These are phyloP conservation scores for Rhagonycha fulva DNA, from an alignment of 2,888 invertebrate genomes.

Conservation along the genomic window DNA sequence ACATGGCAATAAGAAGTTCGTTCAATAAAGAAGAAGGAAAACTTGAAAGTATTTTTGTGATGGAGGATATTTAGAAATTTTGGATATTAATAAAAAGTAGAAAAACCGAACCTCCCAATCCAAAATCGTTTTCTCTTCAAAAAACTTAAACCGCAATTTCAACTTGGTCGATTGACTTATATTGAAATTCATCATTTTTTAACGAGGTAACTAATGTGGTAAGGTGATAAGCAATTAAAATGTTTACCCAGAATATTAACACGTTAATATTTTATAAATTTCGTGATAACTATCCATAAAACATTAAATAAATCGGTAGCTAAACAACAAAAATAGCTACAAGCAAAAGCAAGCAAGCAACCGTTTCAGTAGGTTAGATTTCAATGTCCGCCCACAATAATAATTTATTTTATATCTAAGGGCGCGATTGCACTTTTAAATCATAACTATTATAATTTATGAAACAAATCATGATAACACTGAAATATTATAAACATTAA, in stretches of 20 bases:
- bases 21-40: too few species aligned
- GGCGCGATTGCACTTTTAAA: conserved; percentile 11
- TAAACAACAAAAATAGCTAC: neutral
- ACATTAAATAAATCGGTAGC: conserved; percentile 23
- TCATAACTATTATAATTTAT: neutral
- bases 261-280: conserved; percentile 4
- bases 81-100: too few species aligned
- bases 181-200: neutral
- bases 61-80: too few species aligned
- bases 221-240: neutral
- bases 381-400: conserved; percentile 29
- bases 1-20: too few species aligned
- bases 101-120: too few species aligned
- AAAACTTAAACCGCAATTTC: neutral
- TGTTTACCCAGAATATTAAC: neutral
- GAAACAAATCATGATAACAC: neutral
- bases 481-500: neutral
- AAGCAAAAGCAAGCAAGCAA: conserved; percentile 20
- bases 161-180: neutral
- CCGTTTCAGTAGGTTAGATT: conserved; percentile 27
- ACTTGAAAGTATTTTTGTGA: too few species aligned
- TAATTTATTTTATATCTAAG: conserved; percentile 27
- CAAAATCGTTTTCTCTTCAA: neutral
- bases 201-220: neutral
- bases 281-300: conserved; percentile 23